These are phyloP conservation scores for Acanthoscelides obtectus DNA, from an alignment of 2,888 invertebrate species.

Conservation along the genomic window DNA sequence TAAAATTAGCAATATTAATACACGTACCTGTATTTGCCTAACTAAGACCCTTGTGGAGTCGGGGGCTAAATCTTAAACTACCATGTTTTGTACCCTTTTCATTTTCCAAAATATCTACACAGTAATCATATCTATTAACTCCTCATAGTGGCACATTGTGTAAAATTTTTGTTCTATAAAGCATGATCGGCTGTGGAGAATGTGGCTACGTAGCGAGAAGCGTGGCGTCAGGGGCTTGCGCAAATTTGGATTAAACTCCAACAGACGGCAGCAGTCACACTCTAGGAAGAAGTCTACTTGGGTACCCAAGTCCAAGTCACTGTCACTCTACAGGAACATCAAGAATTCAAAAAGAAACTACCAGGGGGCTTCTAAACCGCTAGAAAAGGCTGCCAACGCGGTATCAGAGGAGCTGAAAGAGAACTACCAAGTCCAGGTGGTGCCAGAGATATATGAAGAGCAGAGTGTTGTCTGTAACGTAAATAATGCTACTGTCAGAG, in stretches of 20 bases:
- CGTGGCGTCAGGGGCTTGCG: conserved; percentile 53
- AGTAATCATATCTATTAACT: not conserved
- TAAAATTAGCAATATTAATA: too few relatives aligned
- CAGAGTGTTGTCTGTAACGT: conserved; percentile 7
- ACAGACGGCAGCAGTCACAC: conserved; percentile 29
- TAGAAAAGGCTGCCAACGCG: not conserved
- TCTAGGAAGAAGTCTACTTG: conserved; percentile 30
- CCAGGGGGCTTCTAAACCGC: not conserved
- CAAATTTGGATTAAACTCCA: conserved; percentile 36
- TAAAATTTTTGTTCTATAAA: not conserved
- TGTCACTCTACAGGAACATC: conserved; percentile 29
- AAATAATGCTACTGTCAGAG: conserved; percentile 12
- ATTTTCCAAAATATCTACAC: not conserved
- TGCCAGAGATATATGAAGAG: conserved; percentile 39
- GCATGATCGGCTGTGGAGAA: conserved; percentile 31
- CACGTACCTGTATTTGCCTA: too few relatives aligned
- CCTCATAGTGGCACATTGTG: not conserved
- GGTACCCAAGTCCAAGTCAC: conserved; percentile 30
- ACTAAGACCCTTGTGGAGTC: too few relatives aligned
- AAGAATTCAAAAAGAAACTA: conserved; percentile 23
- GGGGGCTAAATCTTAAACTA: too few relatives aligned
- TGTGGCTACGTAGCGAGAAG: conserved; percentile 67
- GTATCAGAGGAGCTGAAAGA: conserved; percentile 39
- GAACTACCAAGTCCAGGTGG: conserved; percentile 42
- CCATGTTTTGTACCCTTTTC: too few relatives aligned